Evolutionary conservation across 2,888 invertebrate genomes (phyloP).

Genomic region (Napeogenes sylphis): DNA sequence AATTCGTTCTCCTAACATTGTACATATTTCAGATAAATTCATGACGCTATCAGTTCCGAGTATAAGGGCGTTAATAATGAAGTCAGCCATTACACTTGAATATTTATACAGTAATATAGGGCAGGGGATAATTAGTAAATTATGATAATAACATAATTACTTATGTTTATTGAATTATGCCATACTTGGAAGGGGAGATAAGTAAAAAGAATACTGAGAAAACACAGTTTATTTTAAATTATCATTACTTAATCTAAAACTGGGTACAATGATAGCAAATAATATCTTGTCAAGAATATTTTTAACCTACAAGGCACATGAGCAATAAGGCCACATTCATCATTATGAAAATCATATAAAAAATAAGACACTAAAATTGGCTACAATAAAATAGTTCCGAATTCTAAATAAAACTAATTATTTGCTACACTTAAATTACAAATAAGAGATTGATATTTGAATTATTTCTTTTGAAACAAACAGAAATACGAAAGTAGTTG

Average conservation of each 20-base stretch:
- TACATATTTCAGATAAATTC: constrained; percentile 27
- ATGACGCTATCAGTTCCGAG: constrained; percentile 21
- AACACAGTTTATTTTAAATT: constrained; percentile 24
- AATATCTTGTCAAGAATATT: constrained; percentile 23
- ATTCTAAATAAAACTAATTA: too few relatives aligned
- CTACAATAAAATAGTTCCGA: background rate
- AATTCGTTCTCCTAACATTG: constrained; percentile 23
- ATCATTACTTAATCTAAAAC: constrained; percentile 16
- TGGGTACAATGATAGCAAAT: constrained; percentile 14
- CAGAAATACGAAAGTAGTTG: too few relatives aligned
- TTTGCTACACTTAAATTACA: too few relatives aligned
- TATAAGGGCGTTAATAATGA: too few relatives aligned
- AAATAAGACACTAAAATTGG: background rate
- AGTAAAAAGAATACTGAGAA: constrained; percentile 1
- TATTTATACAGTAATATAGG: background rate
- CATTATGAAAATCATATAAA: constrained; percentile 1
- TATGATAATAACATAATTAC: background rate
- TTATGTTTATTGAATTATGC: background rate
- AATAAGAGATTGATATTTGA: too few relatives aligned
- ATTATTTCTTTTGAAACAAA: too few relatives aligned
- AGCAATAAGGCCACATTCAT: constrained; percentile 12
- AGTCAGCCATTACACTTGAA: background rate
- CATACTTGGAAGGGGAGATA: constrained; percentile 11
- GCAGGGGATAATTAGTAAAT: background rate
- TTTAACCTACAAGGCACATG: constrained; percentile 15